Evolutionary conservation across 2,888 invertebrate species (phyloP).

Genomic region (Metopia argyrocephala): DNA sequence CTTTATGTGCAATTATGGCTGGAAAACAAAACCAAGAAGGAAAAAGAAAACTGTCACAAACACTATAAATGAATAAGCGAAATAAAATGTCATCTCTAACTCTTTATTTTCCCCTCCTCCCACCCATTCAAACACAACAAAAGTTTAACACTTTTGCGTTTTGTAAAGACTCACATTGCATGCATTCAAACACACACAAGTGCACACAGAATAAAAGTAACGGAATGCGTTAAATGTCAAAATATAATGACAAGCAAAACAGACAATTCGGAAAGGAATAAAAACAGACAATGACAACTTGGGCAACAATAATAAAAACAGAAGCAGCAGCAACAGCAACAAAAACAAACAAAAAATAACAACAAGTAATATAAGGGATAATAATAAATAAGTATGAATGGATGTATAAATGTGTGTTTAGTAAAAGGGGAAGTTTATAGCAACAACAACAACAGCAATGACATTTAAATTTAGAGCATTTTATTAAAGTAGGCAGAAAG

Average conservation of each 20-base stretch:
- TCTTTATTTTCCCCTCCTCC: background rate
- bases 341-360: constrained; percentile 3
- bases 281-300: constrained; percentile 39
- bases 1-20: constrained; percentile 35
- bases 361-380: constrained; percentile 28
- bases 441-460: background rate
- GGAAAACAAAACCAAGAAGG: constrained; percentile 31
- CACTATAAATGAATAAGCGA: constrained; percentile 16
- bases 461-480: background rate
- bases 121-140: background rate
- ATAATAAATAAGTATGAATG: too few species aligned
- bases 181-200: background rate
- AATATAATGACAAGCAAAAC: constrained; percentile 65
- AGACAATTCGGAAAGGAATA: constrained; percentile 59
- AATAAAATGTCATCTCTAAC: constrained; percentile 25
- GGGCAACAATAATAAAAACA: background rate
- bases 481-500: constrained; percentile 5
- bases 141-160: background rate
- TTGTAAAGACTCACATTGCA: background rate
- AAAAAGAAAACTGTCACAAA: constrained; percentile 53
- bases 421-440: background rate
- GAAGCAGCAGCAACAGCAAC: constrained; percentile 1
- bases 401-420: background rate
- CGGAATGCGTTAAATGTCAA: constrained; percentile 64
- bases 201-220: constrained; percentile 18